phyloP scores from a whole-genome alignment of 2,113 vertebrate species.

The Anguilla japonica region DNA sequence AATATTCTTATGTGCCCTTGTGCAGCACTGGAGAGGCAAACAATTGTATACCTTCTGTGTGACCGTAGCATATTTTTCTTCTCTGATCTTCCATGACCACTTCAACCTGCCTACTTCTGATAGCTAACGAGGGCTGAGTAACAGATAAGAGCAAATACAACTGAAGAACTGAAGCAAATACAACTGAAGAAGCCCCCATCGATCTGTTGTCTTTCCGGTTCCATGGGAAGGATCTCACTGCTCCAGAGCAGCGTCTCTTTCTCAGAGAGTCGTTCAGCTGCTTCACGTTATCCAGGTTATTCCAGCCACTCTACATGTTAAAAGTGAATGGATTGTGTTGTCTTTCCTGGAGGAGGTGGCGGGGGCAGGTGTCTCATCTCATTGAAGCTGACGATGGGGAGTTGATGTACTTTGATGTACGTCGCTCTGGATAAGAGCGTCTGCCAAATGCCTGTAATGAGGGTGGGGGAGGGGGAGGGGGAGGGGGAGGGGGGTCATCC shows the following conservation, averaged over 20 bases:
- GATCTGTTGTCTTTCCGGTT: background rate
- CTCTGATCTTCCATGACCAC: background rate
- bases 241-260: background rate
- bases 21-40: background rate
- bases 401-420: too few relatives aligned
- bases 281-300: background rate
- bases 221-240: background rate
- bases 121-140: background rate
- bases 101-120: background rate
- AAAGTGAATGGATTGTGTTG: background rate
- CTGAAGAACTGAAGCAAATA: background rate
- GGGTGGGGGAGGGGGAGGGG: background rate
- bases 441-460: too few relatives aligned
- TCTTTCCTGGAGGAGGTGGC: background rate
- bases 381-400: background rate
- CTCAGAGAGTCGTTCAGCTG: background rate
- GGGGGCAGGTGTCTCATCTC: background rate
- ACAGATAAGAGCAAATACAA: background rate
- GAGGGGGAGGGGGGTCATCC: background rate
- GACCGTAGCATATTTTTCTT: background rate
- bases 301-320: background rate
- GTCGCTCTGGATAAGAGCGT: too few relatives aligned
- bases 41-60: background rate
- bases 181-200: background rate
- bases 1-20: background rate